Percentiles rank a stretch among this genome's conserved stretches.
phyloP scores from a whole-genome alignment of 2,797 vertebrate species.

The Tarsius wallacei region DNA sequence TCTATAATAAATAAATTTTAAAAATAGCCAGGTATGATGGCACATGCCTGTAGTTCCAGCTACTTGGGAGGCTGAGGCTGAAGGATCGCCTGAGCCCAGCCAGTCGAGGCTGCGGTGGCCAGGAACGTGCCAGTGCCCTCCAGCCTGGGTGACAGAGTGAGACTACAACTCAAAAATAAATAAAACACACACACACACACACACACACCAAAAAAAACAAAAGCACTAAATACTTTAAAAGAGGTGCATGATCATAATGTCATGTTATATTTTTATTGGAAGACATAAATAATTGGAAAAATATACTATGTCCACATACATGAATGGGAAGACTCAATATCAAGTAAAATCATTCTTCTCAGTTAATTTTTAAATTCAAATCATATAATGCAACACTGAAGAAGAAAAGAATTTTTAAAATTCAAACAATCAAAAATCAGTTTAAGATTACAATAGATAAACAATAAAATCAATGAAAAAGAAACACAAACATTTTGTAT shows the following conservation, averaged over 20 bases:
- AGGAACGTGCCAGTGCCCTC: too few relatives aligned
- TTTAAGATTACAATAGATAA: background rate
- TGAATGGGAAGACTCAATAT: slow-evolving; percentile 15
- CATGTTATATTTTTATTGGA: background rate
- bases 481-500: background rate
- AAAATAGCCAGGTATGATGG: too few relatives aligned
- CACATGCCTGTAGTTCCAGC: too few relatives aligned
- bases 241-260: background rate
- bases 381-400: background rate
- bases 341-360: background rate
- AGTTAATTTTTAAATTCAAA: slow-evolving; percentile 58
- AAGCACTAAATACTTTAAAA: slow-evolving; percentile 38
- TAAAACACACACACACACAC: too few relatives aligned
- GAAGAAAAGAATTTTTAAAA: background rate
- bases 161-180: too few relatives aligned
- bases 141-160: too few relatives aligned
- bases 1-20: too few relatives aligned
- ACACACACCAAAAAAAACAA: too few relatives aligned
- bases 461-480: background rate
- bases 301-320: background rate
- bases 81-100: too few relatives aligned
- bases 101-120: too few relatives aligned
- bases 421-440: background rate
- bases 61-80: too few relatives aligned
- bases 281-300: background rate